Conservation (phyloP, 2,113 vertebrate genomes). For the Trichomycterus rosablanca region DNA sequence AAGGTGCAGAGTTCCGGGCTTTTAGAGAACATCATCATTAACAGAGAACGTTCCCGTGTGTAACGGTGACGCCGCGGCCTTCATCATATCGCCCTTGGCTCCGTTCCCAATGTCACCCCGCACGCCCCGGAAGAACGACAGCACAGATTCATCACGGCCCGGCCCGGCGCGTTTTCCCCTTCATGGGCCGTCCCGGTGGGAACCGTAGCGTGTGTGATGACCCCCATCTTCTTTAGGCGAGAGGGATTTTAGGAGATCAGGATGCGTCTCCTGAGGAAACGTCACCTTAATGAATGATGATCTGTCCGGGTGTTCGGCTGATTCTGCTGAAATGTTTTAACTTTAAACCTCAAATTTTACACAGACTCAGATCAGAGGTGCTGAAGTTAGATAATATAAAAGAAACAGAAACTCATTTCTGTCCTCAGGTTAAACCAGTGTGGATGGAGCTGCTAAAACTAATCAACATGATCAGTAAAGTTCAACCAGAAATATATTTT, state of each 20-base stretch:
- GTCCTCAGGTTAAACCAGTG: no score
- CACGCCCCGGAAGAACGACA: slow-evolving; percentile 58
- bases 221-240: slow-evolving; percentile 52
- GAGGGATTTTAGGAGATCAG: slow-evolving; percentile 46
- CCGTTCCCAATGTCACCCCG: slow-evolving; percentile 71
- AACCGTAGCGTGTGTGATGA: slow-evolving; percentile 50
- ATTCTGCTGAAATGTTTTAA: no score
- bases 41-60: slow-evolving; percentile 61
- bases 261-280: slow-evolving; percentile 4
- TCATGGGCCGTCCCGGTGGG: slow-evolving; percentile 55
- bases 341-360: no score
- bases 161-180: slow-evolving; percentile 67
- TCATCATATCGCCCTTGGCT: slow-evolving; percentile 79
- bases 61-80: slow-evolving; percentile 66
- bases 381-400: no score
- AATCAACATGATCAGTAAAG: no score
- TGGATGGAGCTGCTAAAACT: no score
- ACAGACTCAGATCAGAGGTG: no score
- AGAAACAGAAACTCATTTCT: no score
- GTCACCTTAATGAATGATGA: slow-evolving; percentile 5
- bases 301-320: not conserved
- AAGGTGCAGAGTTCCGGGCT: slow-evolving; percentile 18
- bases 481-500: no score
- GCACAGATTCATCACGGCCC: slow-evolving; percentile 69
- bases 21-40: slow-evolving; percentile 31